Evolutionary conservation across 1,140 invertebrate genomes (phyloP), one percentile per base, ranked within the genome.

Genomic region (Caenorhabditis tropicalis): DNA sequence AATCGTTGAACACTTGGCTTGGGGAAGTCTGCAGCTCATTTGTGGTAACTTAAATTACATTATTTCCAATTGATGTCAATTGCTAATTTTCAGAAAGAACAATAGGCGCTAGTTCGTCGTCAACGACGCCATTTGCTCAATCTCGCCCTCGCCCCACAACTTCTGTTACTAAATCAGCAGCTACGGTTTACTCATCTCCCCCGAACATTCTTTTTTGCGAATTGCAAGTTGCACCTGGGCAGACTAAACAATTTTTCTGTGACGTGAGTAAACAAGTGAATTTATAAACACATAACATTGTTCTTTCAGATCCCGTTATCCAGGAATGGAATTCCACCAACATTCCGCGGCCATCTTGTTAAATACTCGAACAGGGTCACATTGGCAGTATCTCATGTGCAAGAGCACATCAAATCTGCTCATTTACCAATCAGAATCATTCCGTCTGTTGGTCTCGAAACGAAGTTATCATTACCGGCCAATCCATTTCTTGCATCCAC

Each of bases 1-100:
- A 85, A 4, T 53, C 19, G 15, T 24, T 65, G 36, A 79, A 82
- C 31, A 87, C 84, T 65, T 90, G 27, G 89, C 89, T 12, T 90
- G 89, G 89, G 87, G 89, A 48, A 90, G 89, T 84, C 82, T 90
- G n/a, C 89, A 90, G 82, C 83, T 90, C 21, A 89, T 88, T 81
- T 90, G 90, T 83, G 90, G 90, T 82, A 65, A 79, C 46, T 82
- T 85, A 19, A 27, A 27, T 21, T 82, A 46, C 7, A 24, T 39
- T 2, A 39, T 79, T 12, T 24, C 2, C 12, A 33, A 24, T 12
- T 33, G 39, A 36, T 29, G 0, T 15, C 0, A 36, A 7, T 27
- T 33, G 31, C 51, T 31, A 16, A 31, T 33, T 53, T 70, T 33
- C 43, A 79, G 74, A 85, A 43, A 46, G 86, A 49, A 83, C 81